Conservation (phyloP, 2,888 invertebrate species). For the Subacronicta megacephala region DNA sequence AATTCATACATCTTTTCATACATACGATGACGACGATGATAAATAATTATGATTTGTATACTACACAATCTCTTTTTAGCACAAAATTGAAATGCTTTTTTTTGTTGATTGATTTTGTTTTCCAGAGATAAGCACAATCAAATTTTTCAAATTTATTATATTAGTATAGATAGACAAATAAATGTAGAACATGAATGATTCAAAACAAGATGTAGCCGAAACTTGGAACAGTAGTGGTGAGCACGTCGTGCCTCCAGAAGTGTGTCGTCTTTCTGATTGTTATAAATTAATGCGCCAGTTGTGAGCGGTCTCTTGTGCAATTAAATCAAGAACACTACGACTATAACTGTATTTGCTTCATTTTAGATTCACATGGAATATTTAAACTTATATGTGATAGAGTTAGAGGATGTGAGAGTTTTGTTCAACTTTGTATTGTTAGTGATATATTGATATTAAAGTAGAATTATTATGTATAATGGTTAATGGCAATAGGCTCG, state of each 20-base stretch:
- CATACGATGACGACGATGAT: no score
- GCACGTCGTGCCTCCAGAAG: slow-evolving; percentile 45
- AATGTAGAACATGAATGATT: slow-evolving; percentile 3
- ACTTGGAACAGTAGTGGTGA: slow-evolving; percentile 22
- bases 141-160: no score
- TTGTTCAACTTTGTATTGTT: not conserved
- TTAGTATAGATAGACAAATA: slow-evolving; percentile 38
- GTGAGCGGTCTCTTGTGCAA: slow-evolving; percentile 70
- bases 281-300: slow-evolving; percentile 73
- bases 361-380: slow-evolving; percentile 52
- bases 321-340: slow-evolving; percentile 66
- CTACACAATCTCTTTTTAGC: no score
- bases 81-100: no score
- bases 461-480: no score
- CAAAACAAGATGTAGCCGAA: slow-evolving; percentile 17
- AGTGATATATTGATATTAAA: no score
- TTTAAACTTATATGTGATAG: slow-evolving; percentile 28
- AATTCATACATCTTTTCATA: no score
- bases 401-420: slow-evolving; percentile 6
- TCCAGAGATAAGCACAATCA: no score
- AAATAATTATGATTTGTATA: no score
- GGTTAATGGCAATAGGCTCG: no score
- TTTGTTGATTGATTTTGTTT: no score
- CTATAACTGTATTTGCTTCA: slow-evolving; percentile 63
- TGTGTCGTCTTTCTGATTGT: slow-evolving; percentile 62